Conservation (phyloP, 1,140 invertebrate species). For the Melitaea cinxia region DNA sequence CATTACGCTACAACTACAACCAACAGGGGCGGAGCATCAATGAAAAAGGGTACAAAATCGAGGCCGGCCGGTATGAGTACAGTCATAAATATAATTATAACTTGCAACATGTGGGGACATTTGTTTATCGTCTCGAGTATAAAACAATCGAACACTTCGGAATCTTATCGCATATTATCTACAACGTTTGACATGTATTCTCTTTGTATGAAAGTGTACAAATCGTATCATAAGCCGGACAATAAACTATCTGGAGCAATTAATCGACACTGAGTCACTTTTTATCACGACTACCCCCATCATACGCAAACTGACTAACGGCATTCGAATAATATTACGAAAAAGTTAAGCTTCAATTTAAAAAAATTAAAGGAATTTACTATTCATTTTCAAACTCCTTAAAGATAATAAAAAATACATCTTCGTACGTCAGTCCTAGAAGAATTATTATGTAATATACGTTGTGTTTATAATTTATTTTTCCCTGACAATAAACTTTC, state of each 20-base stretch:
- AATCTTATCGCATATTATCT: conserved; percentile 4
- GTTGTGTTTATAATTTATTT: no score
- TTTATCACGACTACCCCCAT: conserved; percentile 19
- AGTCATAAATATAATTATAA: not conserved
- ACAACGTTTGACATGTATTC: not conserved
- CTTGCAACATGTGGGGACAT: not conserved
- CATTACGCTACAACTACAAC: no score
- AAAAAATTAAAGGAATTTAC: no score
- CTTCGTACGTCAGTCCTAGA: no score
- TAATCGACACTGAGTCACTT: conserved; percentile 42
- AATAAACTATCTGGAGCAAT: conserved; percentile 35
- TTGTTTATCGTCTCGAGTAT: not conserved
- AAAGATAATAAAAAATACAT: no score
- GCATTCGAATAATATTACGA: not conserved
- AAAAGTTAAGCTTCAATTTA: no score
- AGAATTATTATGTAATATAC: no score
- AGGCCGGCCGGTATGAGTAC: no score
- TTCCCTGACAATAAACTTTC: no score
- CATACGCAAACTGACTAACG: conserved; percentile 25
- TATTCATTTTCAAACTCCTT: no score
- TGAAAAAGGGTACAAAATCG: no score
- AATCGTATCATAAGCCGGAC: conserved; percentile 3
- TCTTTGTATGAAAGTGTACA: not conserved
- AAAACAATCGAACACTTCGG: not conserved
- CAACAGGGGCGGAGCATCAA: no score